Conservation (phyloP, 2,888 invertebrate genomes). For the Rotaria sp. region DNA sequence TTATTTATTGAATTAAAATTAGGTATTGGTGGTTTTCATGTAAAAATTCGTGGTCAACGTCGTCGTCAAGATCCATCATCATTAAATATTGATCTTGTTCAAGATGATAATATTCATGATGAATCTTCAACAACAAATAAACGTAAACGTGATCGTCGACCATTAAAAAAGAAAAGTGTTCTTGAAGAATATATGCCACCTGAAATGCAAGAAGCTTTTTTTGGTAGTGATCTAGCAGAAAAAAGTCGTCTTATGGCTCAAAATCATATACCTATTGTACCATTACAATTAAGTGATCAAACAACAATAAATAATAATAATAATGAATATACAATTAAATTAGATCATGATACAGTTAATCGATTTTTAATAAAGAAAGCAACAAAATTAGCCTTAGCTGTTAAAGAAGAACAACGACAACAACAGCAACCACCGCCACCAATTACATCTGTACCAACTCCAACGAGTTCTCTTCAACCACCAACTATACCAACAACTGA, state of each 20-base stretch:
- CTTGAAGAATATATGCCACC: conserved; percentile 22
- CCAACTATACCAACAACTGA: background rate
- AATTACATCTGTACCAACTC: background rate
- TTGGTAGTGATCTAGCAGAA: background rate
- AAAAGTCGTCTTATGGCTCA: conserved; percentile 2
- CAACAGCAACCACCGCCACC: background rate
- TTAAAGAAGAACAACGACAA: background rate
- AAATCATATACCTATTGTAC: background rate
- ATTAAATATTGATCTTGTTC: background rate
- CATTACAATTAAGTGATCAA: conserved; percentile 19
- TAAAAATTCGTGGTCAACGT: conserved; percentile 27
- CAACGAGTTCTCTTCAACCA: background rate
- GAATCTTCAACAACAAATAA: background rate
- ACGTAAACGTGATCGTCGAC: conserved; percentile 24
- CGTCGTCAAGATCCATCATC: conserved; percentile 4
- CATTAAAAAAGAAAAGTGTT: conserved; percentile 22
- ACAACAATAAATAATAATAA: background rate
- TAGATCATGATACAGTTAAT: conserved; percentile 24
- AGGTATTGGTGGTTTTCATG: conserved; percentile 30
- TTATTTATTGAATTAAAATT: background rate
- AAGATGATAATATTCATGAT: background rate
- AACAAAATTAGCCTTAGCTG: background rate
- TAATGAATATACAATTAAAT: conserved; percentile 22
- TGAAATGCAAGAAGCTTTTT: conserved; percentile 24
- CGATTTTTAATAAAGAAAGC: conserved; percentile 16